These are phyloP conservation scores for Poecilia wingei DNA, from an alignment of 2,797 vertebrate genomes.

Conservation along the genomic window DNA sequence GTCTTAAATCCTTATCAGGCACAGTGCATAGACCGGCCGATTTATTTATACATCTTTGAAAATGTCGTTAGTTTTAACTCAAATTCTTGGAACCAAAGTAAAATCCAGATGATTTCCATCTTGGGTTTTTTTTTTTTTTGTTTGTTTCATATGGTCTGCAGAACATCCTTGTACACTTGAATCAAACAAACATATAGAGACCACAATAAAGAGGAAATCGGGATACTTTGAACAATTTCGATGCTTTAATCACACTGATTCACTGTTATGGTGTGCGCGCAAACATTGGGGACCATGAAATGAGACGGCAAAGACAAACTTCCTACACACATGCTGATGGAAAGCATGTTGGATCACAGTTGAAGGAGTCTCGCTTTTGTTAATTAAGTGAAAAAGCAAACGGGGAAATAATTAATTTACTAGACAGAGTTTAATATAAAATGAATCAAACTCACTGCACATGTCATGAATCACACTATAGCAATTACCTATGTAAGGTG, in stretches of 20 bases:
- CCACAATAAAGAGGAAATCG: conserved; percentile 43
- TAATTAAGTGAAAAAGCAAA: conserved; percentile 20
- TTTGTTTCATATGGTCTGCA: conserved; percentile 12
- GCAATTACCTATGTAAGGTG: neutral
- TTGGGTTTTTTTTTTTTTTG: neutral
- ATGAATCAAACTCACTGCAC: neutral
- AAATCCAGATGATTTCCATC: neutral
- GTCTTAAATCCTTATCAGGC: neutral
- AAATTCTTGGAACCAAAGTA: neutral
- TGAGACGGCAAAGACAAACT: neutral
- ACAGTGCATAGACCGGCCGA: neutral
- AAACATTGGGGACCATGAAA: conserved; percentile 31
- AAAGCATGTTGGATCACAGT: conserved; percentile 6
- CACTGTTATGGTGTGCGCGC: conserved; percentile 15
- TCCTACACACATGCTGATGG: conserved; percentile 30
- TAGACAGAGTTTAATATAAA: neutral
- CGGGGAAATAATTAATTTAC: neutral
- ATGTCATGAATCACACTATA: neutral
- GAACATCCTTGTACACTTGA: conserved; percentile 34
- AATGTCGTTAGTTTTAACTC: neutral
- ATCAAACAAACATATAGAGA: conserved; percentile 27
- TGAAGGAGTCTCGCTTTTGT: conserved; percentile 12
- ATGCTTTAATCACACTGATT: conserved; percentile 52
- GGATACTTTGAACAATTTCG: conserved; percentile 35
- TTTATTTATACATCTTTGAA: neutral